Percentiles rank a stretch among this genome's conserved stretches.
phyloP scores from a whole-genome alignment of 2,888 invertebrate species.

The Parnassius glacialis region DNA sequence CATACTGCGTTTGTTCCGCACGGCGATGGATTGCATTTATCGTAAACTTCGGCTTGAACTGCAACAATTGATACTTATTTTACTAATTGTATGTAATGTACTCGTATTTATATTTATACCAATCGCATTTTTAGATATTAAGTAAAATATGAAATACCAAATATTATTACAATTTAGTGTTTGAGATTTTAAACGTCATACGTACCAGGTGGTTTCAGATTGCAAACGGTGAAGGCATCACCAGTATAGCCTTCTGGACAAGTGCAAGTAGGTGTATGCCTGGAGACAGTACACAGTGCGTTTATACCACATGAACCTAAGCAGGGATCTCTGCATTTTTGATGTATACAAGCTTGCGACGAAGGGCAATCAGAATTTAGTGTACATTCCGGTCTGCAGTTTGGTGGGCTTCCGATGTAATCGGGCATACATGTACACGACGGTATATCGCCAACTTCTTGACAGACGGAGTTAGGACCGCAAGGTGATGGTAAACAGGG shows the following conservation, averaged over 20 bases:
- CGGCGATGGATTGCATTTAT: slow-evolving; percentile 83
- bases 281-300: slow-evolving; percentile 83
- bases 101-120: too few species aligned
- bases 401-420: slow-evolving; percentile 83
- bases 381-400: slow-evolving; percentile 86
- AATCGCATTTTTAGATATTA: too few species aligned
- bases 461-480: slow-evolving; percentile 86
- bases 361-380: slow-evolving; percentile 86
- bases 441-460: slow-evolving; percentile 79
- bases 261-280: slow-evolving; percentile 87
- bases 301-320: slow-evolving; percentile 84
- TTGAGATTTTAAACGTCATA: slow-evolving; percentile 24
- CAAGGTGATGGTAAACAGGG: slow-evolving; percentile 84
- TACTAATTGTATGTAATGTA: background rate
- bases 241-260: slow-evolving; percentile 86
- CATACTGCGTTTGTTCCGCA: slow-evolving; percentile 84
- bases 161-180: background rate
- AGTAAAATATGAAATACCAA: too few species aligned
- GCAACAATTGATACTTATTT: slow-evolving; percentile 27
- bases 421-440: slow-evolving; percentile 83
- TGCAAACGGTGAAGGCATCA: slow-evolving; percentile 82
- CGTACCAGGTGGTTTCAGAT: slow-evolving; percentile 65
- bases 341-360: slow-evolving; percentile 85
- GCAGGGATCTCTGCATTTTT: slow-evolving; percentile 87
- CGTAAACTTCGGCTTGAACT: slow-evolving; percentile 49